Percentiles rank a stretch among this genome's conserved stretches.
Evolutionary conservation across 2,888 invertebrate species (phyloP).

Genomic region (Podotricha telesiphe): DNA sequence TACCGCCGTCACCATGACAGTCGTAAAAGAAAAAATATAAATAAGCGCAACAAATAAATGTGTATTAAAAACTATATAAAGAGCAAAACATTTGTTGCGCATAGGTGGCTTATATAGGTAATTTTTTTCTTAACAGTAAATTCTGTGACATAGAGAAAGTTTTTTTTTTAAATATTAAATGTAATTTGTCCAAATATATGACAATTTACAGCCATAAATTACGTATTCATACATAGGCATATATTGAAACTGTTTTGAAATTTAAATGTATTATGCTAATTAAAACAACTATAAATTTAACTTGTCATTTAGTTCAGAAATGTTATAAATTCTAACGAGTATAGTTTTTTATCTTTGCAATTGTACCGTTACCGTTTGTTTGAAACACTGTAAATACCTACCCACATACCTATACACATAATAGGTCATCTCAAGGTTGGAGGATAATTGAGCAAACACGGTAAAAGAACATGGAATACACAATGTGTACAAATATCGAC

Average conservation of each 20-base stretch:
- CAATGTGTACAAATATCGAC: conserved; percentile 30
- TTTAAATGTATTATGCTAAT: not conserved
- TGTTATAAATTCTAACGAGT: too few relatives aligned
- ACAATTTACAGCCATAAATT: too few relatives aligned
- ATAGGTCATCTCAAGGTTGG: conserved; percentile 31
- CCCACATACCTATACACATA: too few relatives aligned
- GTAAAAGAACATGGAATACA: conserved; percentile 31
- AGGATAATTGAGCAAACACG: conserved; percentile 34
- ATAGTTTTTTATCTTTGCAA: conserved; percentile 5
- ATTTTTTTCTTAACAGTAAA: too few relatives aligned
- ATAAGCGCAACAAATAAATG: too few relatives aligned
- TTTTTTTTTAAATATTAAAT: too few relatives aligned
- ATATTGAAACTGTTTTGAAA: not conserved
- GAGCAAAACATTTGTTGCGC: too few relatives aligned
- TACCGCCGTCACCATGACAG: not conserved
- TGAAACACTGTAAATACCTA: not conserved
- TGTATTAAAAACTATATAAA: too few relatives aligned
- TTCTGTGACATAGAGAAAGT: too few relatives aligned
- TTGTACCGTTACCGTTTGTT: not conserved
- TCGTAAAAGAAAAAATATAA: not conserved
- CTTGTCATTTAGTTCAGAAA: not conserved
- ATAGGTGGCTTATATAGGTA: too few relatives aligned
- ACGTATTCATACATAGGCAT: not conserved
- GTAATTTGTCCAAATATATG: too few relatives aligned
- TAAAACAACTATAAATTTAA: not conserved